Conservation (phyloP, 2,888 invertebrate genomes). For the Sarcophaga carnaria region DNA sequence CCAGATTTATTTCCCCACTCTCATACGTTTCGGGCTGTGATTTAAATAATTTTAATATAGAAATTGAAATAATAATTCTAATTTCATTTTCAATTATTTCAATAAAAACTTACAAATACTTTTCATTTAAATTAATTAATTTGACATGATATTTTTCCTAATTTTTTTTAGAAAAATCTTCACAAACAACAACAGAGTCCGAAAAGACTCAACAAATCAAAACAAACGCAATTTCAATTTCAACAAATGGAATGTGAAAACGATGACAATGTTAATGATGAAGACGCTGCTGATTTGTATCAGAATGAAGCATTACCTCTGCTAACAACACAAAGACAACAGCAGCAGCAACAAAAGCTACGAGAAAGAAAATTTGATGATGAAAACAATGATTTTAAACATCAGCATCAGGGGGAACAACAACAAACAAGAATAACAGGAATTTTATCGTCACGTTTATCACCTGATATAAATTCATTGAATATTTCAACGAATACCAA, state of each 20-base stretch:
- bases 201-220: constrained; percentile 53
- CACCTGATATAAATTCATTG: constrained; percentile 64
- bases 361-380: neutral
- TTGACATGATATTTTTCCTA: neutral
- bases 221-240: constrained; percentile 51
- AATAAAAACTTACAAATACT: neutral
- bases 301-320: constrained; percentile 58
- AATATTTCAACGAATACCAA: constrained; percentile 55
- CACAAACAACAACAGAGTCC: constrained; percentile 62
- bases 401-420: neutral
- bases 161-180: constrained; percentile 55
- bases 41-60: too few relatives aligned
- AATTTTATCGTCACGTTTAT: constrained; percentile 61
- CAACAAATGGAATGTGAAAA: constrained; percentile 42
- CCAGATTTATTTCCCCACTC: too few relatives aligned
- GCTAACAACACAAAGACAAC: constrained; percentile 36
- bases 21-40: too few relatives aligned
- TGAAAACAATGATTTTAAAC: constrained; percentile 3
- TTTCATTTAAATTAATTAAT: neutral
- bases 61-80: neutral
- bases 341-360: neutral
- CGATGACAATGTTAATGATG: constrained; percentile 13
- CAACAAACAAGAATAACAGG: neutral
- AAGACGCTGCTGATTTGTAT: constrained; percentile 38
- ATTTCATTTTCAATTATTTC: neutral